Percentiles rank a stretch among this genome's conserved stretches.
Evolutionary conservation across 2,888 invertebrate genomes (phyloP).

Genomic region (Trachelus troglodyta): DNA sequence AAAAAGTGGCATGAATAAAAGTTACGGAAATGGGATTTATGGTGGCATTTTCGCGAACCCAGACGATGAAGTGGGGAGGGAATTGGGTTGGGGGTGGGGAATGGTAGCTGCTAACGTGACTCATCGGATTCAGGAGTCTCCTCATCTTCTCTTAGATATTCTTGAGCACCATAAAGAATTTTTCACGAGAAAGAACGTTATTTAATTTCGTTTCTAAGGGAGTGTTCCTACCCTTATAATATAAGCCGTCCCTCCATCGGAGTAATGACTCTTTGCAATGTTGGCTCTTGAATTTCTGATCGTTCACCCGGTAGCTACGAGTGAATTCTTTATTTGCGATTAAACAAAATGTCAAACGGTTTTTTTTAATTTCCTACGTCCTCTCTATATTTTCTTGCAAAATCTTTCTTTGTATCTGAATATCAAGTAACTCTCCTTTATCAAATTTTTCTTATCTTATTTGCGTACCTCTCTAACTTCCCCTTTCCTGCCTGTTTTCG

Average conservation of each 20-base stretch:
- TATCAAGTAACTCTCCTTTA: not conserved
- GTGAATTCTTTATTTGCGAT: not conserved
- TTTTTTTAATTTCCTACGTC: not conserved
- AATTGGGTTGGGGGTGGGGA: no score
- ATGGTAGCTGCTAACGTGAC: not conserved
- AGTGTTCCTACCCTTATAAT: not conserved
- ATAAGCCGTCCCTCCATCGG: not conserved
- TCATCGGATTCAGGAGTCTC: conserved; percentile 1
- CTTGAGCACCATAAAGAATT: not conserved
- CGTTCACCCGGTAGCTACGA: not conserved
- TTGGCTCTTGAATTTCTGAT: not conserved
- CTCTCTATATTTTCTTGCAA: not conserved
- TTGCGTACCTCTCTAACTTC: not conserved
- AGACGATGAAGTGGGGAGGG: not conserved
- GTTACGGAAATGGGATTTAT: conserved; percentile 4
- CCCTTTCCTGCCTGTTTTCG: not conserved
- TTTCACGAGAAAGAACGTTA: not conserved
- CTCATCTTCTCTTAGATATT: not conserved
- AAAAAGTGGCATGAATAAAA: conserved; percentile 18
- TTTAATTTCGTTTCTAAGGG: not conserved
- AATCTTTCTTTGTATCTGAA: not conserved
- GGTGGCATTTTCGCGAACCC: conserved; percentile 1
- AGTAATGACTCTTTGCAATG: not conserved
- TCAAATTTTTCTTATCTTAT: not conserved
- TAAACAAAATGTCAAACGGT: not conserved